A percentile compares a stretch with the other conserved stretches of the same genome.
Evolutionary conservation across 2,888 invertebrate species (phyloP).

Genomic region (Liposcelis brunnea): DNA sequence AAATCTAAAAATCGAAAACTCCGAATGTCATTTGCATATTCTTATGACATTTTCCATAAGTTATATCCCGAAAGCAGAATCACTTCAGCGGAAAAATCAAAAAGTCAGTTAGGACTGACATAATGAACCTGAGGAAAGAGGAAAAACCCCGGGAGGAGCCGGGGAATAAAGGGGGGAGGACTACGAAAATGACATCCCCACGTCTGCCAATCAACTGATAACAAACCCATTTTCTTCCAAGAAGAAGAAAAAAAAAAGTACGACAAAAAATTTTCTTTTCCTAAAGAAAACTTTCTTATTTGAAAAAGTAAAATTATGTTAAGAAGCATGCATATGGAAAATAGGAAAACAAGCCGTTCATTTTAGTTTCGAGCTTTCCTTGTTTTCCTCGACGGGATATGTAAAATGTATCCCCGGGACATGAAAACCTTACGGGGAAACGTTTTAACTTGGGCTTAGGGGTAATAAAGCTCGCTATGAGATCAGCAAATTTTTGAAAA

Average conservation of each 20-base stretch:
- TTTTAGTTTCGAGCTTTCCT: no score
- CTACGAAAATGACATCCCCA: background rate
- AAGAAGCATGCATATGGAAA: no score
- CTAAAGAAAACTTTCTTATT: no score
- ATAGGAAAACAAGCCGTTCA: no score
- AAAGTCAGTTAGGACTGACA: constrained; percentile 3
- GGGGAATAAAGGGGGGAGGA: background rate
- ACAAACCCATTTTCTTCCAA: constrained; percentile 1
- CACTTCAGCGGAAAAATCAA: constrained; percentile 2
- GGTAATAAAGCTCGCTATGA: no score
- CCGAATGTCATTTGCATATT: no score
- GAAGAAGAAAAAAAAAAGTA: background rate
- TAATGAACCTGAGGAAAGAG: background rate
- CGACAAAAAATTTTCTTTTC: constrained; percentile 3
- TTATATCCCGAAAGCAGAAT: background rate
- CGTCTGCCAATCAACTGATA: constrained; percentile 4
- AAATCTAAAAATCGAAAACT: background rate
- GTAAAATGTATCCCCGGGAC: no score
- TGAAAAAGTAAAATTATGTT: no score
- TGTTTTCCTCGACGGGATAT: no score
- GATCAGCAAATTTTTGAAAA: no score
- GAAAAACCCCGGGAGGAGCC: background rate
- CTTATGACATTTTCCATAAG: constrained; percentile 1
- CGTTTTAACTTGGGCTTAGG: no score
- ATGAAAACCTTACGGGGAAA: no score